Evolutionary conservation across 2,113 vertebrate species (phyloP).

Genomic region (Bungarus multicinctus): DNA sequence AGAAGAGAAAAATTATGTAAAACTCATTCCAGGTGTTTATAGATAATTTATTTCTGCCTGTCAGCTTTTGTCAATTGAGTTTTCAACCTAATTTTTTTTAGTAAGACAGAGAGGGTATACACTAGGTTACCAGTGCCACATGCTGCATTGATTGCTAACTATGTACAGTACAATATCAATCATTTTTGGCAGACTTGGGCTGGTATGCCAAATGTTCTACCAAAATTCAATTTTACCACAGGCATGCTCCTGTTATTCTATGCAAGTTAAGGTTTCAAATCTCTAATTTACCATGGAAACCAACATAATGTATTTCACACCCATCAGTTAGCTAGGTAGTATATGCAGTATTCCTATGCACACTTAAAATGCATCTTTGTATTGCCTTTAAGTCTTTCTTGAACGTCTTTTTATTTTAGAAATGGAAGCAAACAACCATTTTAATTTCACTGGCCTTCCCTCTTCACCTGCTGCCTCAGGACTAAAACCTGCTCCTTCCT

Average conservation of each 20-base stretch:
- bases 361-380: constrained; percentile 4
- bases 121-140: not conserved
- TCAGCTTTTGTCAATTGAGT: not conserved
- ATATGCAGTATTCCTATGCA: not conserved
- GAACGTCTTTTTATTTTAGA: constrained; percentile 57
- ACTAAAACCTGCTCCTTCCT: constrained; percentile 87
- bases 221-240: not conserved
- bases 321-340: not conserved
- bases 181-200: not conserved
- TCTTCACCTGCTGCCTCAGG: constrained; percentile 89
- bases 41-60: not conserved
- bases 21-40: not conserved
- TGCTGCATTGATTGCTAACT: not conserved
- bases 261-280: not conserved
- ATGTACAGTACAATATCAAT: not conserved
- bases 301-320: not conserved
- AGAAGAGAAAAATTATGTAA: not conserved
- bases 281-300: not conserved
- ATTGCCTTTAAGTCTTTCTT: constrained; percentile 9
- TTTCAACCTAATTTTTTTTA: not conserved
- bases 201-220: not conserved
- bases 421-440: constrained; percentile 95
- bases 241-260: not conserved
- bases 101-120: not conserved
- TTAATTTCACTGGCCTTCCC: constrained; percentile 87